Conservation (phyloP, 2,797 vertebrate genomes). For the Pelobates cultripes region DNA sequence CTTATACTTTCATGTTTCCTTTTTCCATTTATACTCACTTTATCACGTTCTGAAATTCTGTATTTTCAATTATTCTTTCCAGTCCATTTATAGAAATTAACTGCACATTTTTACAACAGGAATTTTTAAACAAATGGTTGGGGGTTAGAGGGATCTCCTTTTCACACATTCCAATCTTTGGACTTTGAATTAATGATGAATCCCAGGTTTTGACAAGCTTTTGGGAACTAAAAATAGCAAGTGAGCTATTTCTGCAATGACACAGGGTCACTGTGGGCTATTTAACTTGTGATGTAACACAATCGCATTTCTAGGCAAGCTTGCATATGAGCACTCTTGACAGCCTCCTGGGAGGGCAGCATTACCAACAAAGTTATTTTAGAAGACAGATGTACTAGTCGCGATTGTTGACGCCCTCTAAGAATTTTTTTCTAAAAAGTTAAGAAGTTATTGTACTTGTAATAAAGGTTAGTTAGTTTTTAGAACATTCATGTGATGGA, state of each 20-base stretch:
- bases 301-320: conserved; percentile 42
- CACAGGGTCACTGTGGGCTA: conserved; percentile 33
- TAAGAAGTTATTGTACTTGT: not conserved
- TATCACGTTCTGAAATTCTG: too few species aligned
- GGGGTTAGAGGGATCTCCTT: not conserved
- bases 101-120: not conserved
- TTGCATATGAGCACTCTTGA: conserved; percentile 39
- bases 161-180: not conserved
- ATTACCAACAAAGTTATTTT: conserved; percentile 42
- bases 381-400: conserved; percentile 30
- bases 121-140: not conserved
- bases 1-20: too few species aligned
- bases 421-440: not conserved
- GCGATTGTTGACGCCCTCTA: conserved; percentile 2
- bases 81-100: not conserved
- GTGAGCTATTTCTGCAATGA: conserved; percentile 33
- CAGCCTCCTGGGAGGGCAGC: conserved; percentile 40
- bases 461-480: not conserved
- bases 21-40: too few species aligned
- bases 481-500: too few species aligned
- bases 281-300: conserved; percentile 36
- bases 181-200: not conserved
- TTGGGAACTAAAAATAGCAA: conserved; percentile 18
- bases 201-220: conserved; percentile 5
- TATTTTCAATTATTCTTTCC: too few species aligned